Evolutionary conservation across 2,888 invertebrate genomes (phyloP), one percentile per base, ranked within the genome.

Genomic region (Patella ulyssiponensis): DNA sequence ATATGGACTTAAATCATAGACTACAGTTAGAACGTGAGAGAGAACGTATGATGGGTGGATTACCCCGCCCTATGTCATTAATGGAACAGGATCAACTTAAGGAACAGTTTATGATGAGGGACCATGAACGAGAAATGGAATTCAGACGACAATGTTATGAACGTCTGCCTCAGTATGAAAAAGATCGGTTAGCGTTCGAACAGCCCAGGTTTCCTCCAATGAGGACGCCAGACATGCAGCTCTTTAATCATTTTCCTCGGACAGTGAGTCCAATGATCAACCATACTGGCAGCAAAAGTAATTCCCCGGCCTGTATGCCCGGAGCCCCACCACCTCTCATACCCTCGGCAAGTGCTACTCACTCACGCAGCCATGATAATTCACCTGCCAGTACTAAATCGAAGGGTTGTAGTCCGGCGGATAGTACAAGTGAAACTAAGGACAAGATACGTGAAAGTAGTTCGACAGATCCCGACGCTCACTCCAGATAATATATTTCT

Each of bases 291-390:
- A 76, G 79, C 74, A 89, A 87, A 74, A 84, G 84, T 20, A 86
- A 84, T 58, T 88, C 89, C 20, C 89, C 88, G 4, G 85, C 86
- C n/a, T 81, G 83, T 76, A 79, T 86, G 11, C 84, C 86, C 11
- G 87, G 88, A 3, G 86, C 85, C 2, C 89, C 88, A 7, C 89
- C 89, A 5, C 89, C 89, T 1, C 84, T 88, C 69, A 88, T 89
- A 33, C 87, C 88, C 58, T 87, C 88, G 69, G 85, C 85, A n/a
- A 85, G 82, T 78, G 84, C 87, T 71, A 77, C 84, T 53, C 81
- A 82, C 52, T 79, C 82, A 12, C 83, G 87, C 72, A 85, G 85
- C 78, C 89, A 87, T 76, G 82, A 83, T 74, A 84, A 84, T 73
- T 87, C 89, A 9, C 87, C 88, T 11, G 81, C 86, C 12, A 84